A percentile compares a stretch with the other conserved stretches of the same genome.
Conservation (phyloP, 2,113 vertebrate genomes). For the Hippocampus mohnikei region DNA sequence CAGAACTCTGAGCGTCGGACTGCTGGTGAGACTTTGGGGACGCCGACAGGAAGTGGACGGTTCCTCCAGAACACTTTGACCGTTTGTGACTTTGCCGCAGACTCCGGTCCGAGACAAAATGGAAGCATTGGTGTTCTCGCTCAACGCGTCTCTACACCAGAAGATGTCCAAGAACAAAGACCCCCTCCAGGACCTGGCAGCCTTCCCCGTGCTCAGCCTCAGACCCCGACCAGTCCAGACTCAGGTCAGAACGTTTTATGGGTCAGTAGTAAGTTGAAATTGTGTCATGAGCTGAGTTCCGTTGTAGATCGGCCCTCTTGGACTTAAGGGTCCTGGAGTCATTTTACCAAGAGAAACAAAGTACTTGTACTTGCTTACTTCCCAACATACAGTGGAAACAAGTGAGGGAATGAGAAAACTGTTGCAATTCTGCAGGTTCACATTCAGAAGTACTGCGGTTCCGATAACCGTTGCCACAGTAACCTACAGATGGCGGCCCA, state of each 20-base stretch:
- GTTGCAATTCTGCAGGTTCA: slow-evolving; percentile 74
- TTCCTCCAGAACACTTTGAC: not conserved
- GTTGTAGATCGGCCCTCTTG: too few relatives aligned
- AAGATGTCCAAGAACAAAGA: slow-evolving; percentile 44
- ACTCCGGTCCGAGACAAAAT: slow-evolving; percentile 75
- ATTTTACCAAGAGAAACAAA: too few relatives aligned
- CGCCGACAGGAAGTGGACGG: not conserved
- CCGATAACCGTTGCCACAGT: slow-evolving; percentile 85
- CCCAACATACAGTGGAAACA: not conserved
- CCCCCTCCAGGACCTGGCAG: slow-evolving; percentile 62
- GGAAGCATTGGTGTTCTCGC: slow-evolving; percentile 78
- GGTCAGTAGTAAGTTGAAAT: not conserved
- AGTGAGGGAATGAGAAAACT: not conserved
- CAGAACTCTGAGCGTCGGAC: slow-evolving; percentile 62
- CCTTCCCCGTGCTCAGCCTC: slow-evolving; percentile 80
- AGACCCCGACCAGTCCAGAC: slow-evolving; percentile 50
- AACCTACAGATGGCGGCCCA: slow-evolving; percentile 82
- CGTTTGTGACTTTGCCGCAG: slow-evolving; percentile 48
- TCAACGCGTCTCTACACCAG: slow-evolving; percentile 77
- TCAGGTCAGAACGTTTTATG: slow-evolving; percentile 69
- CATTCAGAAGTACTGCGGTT: slow-evolving; percentile 87
- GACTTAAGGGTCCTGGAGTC: too few relatives aligned
- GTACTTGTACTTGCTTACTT: not conserved
- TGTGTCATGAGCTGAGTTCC: not conserved
- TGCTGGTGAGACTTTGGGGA: slow-evolving; percentile 74